Percentiles rank a stretch among this genome's conserved stretches.
Conservation (phyloP, 2,888 invertebrate genomes). For the Orthonevra nobilis region DNA sequence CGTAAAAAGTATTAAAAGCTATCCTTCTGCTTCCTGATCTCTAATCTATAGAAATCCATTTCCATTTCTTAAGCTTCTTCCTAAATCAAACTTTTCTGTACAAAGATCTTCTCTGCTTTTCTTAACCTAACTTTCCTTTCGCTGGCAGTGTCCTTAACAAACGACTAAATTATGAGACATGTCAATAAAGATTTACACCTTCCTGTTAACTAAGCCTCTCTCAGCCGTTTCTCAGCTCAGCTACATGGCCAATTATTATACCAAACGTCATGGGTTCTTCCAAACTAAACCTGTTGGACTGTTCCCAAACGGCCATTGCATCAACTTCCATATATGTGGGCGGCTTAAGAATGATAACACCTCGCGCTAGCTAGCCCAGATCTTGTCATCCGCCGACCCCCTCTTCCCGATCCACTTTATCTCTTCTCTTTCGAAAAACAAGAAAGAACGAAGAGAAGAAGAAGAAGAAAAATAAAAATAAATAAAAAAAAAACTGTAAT, state of each 20-base stretch:
- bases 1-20: too few species aligned
- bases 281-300: conserved; percentile 7
- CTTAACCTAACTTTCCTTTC: too few species aligned
- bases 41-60: too few species aligned
- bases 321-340: conserved; percentile 33
- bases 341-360: conserved; percentile 44
- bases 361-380: conserved; percentile 40
- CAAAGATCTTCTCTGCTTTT: too few species aligned
- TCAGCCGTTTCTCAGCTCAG: not conserved
- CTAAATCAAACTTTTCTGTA: too few species aligned
- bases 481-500: conserved; percentile 50
- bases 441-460: conserved; percentile 46
- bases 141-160: not conserved
- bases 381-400: conserved; percentile 17
- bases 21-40: too few species aligned
- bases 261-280: not conserved
- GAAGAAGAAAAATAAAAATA: conserved; percentile 9
- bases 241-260: not conserved
- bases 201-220: not conserved
- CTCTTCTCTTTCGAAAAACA: conserved; percentile 44
- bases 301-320: conserved; percentile 23
- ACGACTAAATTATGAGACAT: not conserved
- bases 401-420: conserved; percentile 20
- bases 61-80: too few species aligned
- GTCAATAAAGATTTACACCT: conserved; percentile 3